Evolutionary conservation across 1,140 invertebrate species (phyloP).

Genomic region (Oreohelix idahoensis): DNA sequence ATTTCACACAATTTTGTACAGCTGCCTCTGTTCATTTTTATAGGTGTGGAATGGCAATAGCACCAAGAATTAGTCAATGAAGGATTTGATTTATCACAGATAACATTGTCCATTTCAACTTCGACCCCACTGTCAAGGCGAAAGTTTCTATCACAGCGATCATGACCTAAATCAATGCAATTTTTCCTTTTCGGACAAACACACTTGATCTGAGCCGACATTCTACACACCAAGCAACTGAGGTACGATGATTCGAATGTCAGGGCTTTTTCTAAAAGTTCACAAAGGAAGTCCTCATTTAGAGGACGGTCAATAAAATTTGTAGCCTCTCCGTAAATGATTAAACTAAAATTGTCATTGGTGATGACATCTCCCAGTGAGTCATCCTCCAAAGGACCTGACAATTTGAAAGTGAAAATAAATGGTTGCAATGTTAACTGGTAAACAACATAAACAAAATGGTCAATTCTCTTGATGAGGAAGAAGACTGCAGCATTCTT

Average conservation of each 20-base stretch:
- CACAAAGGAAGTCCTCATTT: conserved; percentile 32
- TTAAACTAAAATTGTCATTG: conserved; percentile 10
- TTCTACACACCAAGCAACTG: conserved; percentile 28
- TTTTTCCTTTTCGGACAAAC: neutral
- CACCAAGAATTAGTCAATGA: neutral
- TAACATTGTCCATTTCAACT: conserved; percentile 7
- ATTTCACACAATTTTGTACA: neutral
- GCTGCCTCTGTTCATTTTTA: neutral
- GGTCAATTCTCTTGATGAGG: too few species aligned
- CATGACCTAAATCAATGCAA: neutral
- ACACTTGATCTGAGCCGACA: neutral
- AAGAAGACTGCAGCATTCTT: too few species aligned
- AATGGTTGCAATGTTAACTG: neutral
- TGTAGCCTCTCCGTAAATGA: conserved; percentile 26
- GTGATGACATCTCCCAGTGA: conserved; percentile 22
- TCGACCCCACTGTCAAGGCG: conserved; percentile 27
- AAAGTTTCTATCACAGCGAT: conserved; percentile 29
- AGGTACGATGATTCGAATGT: conserved; percentile 16
- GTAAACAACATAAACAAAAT: neutral
- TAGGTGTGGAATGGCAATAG: conserved; percentile 26
- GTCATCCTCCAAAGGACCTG: conserved; percentile 38
- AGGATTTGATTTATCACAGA: neutral
- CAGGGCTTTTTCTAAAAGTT: conserved; percentile 37
- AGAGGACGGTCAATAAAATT: conserved; percentile 20
- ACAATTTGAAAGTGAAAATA: conserved; percentile 10